Percentiles rank a stretch among this genome's conserved stretches.
Evolutionary conservation across 1,140 invertebrate genomes (phyloP).

Genomic region (Anthonomus grandis): DNA sequence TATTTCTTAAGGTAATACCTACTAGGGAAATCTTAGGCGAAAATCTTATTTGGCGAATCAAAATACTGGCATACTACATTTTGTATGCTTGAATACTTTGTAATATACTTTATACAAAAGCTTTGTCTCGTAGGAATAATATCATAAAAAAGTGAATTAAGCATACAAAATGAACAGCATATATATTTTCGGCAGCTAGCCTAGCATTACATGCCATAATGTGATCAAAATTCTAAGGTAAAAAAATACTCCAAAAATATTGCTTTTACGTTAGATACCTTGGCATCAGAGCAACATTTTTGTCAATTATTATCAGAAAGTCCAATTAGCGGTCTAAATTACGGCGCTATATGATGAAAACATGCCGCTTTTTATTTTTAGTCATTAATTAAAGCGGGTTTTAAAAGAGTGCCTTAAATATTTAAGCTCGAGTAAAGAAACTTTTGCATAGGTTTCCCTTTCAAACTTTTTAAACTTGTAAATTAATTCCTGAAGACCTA

Average conservation of each 20-base stretch:
- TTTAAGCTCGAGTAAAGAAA: conserved; percentile 16
- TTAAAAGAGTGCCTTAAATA: conserved; percentile 9
- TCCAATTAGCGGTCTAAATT: not conserved
- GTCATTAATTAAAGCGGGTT: conserved; percentile 11
- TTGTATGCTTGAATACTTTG: conserved; percentile 40
- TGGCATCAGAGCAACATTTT: not conserved
- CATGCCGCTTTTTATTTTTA: conserved; percentile 11
- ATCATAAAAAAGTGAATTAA: conserved; percentile 3
- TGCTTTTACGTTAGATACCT: conserved; percentile 1
- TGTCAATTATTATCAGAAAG: conserved; percentile 3
- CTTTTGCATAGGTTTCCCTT: too few species aligned
- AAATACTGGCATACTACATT: too few species aligned
- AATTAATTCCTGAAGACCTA: too few species aligned
- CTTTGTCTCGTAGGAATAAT: not conserved
- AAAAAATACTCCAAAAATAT: conserved; percentile 16
- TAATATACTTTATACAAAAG: not conserved
- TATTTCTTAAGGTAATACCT: not conserved
- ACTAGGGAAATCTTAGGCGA: not conserved
- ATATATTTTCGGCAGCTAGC: conserved; percentile 40
- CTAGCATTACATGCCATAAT: conserved; percentile 41
- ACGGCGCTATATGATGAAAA: conserved; percentile 9
- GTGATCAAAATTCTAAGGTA: conserved; percentile 21
- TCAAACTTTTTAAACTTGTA: too few species aligned
- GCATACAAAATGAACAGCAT: conserved; percentile 17
- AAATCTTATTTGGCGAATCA: conserved; percentile 9